Evolutionary conservation across 2,797 vertebrate species (phyloP), one percentile per base, ranked within the genome.

Genomic region (Falco berigora): DNA sequence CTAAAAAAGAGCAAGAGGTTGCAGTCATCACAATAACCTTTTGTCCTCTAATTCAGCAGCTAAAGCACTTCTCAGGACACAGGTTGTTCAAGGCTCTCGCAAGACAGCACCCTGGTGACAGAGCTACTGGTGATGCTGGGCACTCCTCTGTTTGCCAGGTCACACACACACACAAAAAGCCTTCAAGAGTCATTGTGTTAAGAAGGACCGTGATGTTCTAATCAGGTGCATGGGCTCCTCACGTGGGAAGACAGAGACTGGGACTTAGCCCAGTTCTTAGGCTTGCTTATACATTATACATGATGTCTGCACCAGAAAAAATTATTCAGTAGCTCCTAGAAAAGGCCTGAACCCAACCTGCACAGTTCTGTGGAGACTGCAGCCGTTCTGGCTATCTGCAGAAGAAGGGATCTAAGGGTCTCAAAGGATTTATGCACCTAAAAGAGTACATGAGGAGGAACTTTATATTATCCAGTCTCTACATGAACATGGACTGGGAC

Each of bases 1-100:
- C 92, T 72, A 24, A 28, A 72, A 90, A 86, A 58, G 95, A 93
- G 90, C 94, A 92, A 58, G 88, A 88, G 95, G 91, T 81, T 88
- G 79, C 3, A 0, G 73, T 40, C 49, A 1, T 75, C 93, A 93
- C 93, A 95, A 94, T 93, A 72, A 53, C 49, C 85, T 92, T 97
- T 96, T 95, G 94, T 93, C 61, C 69, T 61, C 85, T 81, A 14
- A 14, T 30, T 34, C 85, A 61, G 92, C 78, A 0, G 71, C 89
- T 91, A 75, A 84, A 93, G 71, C 87, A 66, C 91, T 91, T 32
- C 40, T 63, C 90, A 91, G 90, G 72, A 27, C 93, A 52, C 63
- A 52, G 87, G 47, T 83, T 95, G 93, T 88, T 84, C 78, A 71
- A 71, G 88, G 30, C 52, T 24, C 84, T 84, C 3, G 4, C 64